phyloP scores from a whole-genome alignment of 2,797 vertebrate genomes.

The Leptoclinus maculatus region DNA sequence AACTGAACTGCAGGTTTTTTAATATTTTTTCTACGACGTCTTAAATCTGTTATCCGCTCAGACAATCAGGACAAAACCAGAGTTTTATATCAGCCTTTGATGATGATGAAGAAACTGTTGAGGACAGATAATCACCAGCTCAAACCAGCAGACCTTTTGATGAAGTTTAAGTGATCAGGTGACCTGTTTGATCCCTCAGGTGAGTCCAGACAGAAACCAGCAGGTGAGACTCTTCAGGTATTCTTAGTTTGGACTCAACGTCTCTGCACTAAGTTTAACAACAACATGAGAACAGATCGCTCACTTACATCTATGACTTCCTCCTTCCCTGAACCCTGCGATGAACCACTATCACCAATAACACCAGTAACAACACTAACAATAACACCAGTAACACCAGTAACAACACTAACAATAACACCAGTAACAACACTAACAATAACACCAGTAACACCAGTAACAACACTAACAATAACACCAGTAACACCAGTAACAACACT shows the following conservation, averaged over 20 bases:
- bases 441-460: too few species aligned
- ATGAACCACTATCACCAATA: background rate
- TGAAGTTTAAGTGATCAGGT: constrained; percentile 41
- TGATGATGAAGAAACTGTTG: constrained; percentile 11
- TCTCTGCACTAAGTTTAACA: background rate
- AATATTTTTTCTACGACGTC: background rate
- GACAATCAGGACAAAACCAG: constrained; percentile 66
- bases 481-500: too few species aligned
- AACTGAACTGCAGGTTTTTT: background rate
- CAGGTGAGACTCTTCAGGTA: constrained; percentile 39
- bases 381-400: too few species aligned
- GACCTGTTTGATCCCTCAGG: constrained; percentile 64
- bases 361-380: too few species aligned
- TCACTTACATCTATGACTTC: background rate
- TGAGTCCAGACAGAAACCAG: constrained; percentile 46
- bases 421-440: too few species aligned
- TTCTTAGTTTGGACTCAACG: constrained; percentile 37
- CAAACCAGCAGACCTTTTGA: constrained; percentile 48
- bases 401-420: too few species aligned
- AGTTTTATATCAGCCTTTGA: constrained; percentile 26
- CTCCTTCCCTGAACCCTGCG: background rate
- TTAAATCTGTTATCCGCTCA: constrained; percentile 33
- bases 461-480: too few species aligned
- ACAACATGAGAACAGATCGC: too few species aligned
- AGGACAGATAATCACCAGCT: constrained; percentile 49